Evolutionary conservation across 2,113 vertebrate genomes (phyloP).

Genomic region (Sturnira hondurensis): DNA sequence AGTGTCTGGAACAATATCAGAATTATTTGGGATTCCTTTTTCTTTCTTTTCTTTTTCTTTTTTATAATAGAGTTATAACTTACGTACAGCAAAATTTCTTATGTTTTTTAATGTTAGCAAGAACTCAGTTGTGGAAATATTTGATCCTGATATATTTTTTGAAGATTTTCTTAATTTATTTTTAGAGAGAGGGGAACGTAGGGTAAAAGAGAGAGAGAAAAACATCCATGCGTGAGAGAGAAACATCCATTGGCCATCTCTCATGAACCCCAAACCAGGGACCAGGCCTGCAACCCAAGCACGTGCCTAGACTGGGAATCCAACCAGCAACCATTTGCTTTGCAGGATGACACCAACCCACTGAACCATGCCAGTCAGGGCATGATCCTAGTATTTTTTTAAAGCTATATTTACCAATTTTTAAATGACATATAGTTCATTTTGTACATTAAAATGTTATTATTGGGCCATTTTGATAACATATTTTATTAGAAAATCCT

Average conservation of each 20-base stretch:
- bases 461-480: conserved; percentile 66
- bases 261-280: no score
- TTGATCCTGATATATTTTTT: not conserved
- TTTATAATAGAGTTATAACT: not conserved
- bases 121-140: not conserved
- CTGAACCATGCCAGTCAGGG: not conserved
- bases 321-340: no score
- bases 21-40: not conserved
- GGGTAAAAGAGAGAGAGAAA: no score
- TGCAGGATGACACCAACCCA: no score
- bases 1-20: not conserved
- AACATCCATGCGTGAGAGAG: no score
- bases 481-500: not conserved
- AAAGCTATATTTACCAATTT: not conserved
- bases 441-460: not conserved
- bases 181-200: no score
- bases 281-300: no score
- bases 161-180: no score
- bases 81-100: not conserved
- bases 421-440: not conserved
- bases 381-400: not conserved
- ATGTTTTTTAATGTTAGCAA: not conserved
- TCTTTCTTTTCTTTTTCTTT: not conserved
- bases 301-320: no score
- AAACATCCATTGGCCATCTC: no score